These are phyloP conservation scores for Nanorana parkeri DNA, from an alignment of 2,113 vertebrate species.

Conservation along the genomic window DNA sequence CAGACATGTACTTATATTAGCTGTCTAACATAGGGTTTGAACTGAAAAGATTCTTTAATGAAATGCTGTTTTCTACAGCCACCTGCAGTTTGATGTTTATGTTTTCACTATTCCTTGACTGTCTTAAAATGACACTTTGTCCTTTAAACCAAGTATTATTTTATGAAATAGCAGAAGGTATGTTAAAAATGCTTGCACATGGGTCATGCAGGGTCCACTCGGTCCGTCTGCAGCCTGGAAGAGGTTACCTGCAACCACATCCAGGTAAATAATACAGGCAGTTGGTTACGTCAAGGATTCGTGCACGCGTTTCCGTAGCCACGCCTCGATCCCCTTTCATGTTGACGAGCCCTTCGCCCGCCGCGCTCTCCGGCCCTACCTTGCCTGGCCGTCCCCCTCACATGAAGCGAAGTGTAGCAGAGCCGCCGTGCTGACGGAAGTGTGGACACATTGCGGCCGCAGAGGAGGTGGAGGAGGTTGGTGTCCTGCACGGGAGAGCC, in stretches of 20 bases:
- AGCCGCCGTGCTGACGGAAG: background rate
- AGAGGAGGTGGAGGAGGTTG: background rate
- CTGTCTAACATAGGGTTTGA: too few relatives aligned
- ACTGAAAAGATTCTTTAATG: too few relatives aligned
- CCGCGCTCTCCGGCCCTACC: background rate
- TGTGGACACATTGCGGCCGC: background rate
- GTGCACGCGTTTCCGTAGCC: background rate
- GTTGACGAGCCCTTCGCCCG: background rate
- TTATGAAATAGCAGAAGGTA: too few relatives aligned
- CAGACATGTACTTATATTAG: too few relatives aligned
- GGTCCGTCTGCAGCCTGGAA: background rate
- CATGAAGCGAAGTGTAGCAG: conserved; percentile 5
- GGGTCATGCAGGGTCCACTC: too few relatives aligned
- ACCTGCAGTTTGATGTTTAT: too few relatives aligned
- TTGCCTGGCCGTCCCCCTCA: background rate
- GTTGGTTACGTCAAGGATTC: conserved; percentile 28
- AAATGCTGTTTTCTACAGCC: too few relatives aligned
- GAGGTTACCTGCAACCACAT: background rate
- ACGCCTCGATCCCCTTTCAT: conserved; percentile 22
- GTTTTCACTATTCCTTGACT: too few relatives aligned
- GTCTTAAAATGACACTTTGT: too few relatives aligned
- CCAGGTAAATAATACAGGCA: conserved; percentile 40
- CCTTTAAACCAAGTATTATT: too few relatives aligned
- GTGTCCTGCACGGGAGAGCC: conserved; percentile 8
- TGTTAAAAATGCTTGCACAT: too few relatives aligned